Evolutionary conservation across 2,113 vertebrate genomes (phyloP).

Genomic region (Takifugu bimaculatus): DNA sequence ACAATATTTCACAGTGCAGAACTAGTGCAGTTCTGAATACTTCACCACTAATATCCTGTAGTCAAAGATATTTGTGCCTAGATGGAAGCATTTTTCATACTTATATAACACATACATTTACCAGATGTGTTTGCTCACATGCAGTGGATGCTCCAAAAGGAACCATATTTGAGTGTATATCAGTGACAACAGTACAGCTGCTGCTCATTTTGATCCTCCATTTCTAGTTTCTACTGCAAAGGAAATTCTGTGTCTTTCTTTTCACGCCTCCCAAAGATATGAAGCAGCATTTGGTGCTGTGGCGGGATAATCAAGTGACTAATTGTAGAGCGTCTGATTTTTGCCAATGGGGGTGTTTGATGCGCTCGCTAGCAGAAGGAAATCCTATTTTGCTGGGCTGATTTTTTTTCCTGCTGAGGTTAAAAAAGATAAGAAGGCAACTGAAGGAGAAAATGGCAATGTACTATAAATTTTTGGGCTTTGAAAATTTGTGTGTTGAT

Average conservation of each 20-base stretch:
- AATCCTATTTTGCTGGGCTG: slow-evolving; percentile 35
- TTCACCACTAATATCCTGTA: too few relatives aligned
- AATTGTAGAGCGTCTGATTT: slow-evolving; percentile 58
- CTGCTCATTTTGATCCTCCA: slow-evolving; percentile 4
- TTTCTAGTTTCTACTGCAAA: slow-evolving; percentile 20
- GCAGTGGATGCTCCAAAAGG: neutral
- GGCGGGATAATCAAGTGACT: slow-evolving; percentile 63
- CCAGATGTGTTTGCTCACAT: neutral
- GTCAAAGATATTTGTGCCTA: too few relatives aligned
- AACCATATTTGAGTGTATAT: slow-evolving; percentile 3
- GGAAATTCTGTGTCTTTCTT: slow-evolving; percentile 19
- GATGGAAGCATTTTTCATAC: too few relatives aligned
- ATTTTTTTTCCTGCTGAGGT: slow-evolving; percentile 35
- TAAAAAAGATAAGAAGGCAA: slow-evolving; percentile 38
- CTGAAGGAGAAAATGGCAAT: slow-evolving; percentile 5
- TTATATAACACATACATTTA: neutral
- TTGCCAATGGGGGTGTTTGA: slow-evolving; percentile 48
- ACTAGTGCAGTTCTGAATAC: too few relatives aligned
- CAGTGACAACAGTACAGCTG: slow-evolving; percentile 7
- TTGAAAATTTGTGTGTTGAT: slow-evolving; percentile 1
- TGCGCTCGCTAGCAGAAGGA: slow-evolving; percentile 22
- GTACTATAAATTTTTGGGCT: slow-evolving; percentile 15
- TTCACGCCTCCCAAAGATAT: slow-evolving; percentile 24
- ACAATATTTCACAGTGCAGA: neutral
- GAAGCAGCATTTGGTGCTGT: slow-evolving; percentile 47